A percentile compares a stretch with the other conserved stretches of the same genome.
phyloP scores from a whole-genome alignment of 2,888 invertebrate genomes.

The Ecdyonurus torrentis region DNA sequence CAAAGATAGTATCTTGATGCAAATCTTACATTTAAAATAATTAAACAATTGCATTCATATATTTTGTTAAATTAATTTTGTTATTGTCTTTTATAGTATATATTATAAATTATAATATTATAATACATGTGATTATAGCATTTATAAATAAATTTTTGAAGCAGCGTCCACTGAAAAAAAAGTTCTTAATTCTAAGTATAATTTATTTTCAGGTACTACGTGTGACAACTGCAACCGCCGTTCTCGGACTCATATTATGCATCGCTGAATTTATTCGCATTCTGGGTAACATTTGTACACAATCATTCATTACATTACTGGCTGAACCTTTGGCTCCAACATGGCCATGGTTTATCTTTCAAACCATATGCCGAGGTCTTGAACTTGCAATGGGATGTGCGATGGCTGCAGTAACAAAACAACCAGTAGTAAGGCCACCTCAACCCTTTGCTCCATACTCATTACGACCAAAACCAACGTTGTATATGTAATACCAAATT shows the following conservation, averaged over 20 bases:
- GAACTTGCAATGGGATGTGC: slow-evolving; percentile 33
- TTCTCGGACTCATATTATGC: slow-evolving; percentile 33
- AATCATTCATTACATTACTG: neutral
- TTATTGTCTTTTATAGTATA: no score
- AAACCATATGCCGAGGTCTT: slow-evolving; percentile 30
- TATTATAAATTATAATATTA: no score
- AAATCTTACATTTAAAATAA: neutral
- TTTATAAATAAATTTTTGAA: no score
- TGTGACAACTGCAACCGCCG: slow-evolving; percentile 32
- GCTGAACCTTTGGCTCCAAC: slow-evolving; percentile 20
- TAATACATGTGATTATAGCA: no score
- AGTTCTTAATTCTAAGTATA: no score
- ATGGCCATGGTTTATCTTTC: slow-evolving; percentile 38
- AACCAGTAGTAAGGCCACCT: slow-evolving; percentile 24
- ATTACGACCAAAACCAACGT: slow-evolving; percentile 13
- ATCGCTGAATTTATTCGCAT: slow-evolving; percentile 19
- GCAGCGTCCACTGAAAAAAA: no score
- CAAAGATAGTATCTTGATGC: no score
- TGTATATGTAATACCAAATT: slow-evolving; percentile 2
- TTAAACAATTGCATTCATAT: neutral
- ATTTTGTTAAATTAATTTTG: no score
- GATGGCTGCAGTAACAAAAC: slow-evolving; percentile 36
- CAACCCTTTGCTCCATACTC: slow-evolving; percentile 16
- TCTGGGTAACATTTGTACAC: neutral
- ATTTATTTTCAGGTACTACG: slow-evolving; percentile 25